phyloP scores from a whole-genome alignment of 2,888 invertebrate species.

The Ichneumoninae sp. region DNA sequence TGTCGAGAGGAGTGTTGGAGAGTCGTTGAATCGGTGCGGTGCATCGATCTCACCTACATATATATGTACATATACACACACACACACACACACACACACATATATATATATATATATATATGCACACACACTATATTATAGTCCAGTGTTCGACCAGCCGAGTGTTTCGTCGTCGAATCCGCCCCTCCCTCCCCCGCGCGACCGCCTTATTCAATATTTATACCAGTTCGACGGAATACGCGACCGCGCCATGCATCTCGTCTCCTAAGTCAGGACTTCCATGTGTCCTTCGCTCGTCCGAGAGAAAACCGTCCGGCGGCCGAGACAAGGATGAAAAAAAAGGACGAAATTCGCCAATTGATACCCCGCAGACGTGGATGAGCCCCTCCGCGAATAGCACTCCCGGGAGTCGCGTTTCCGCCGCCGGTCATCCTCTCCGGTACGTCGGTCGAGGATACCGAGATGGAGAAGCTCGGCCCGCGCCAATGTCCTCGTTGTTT shows the following conservation, averaged over 20 bases:
- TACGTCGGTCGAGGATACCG: conserved; percentile 22
- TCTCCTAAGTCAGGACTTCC: conserved; percentile 3
- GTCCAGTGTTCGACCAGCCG: conserved; percentile 1
- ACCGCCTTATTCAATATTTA: conserved; percentile 59
- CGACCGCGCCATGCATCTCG: conserved; percentile 41
- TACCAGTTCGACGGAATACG: conserved; percentile 39
- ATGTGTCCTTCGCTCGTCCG: conserved; percentile 31
- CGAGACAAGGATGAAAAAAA: conserved; percentile 24
- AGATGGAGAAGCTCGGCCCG: conserved; percentile 49
- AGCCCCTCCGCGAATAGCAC: conserved; percentile 75
- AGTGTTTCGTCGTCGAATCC: conserved; percentile 31
- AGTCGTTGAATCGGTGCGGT: conserved; percentile 32
- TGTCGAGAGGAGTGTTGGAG: conserved; percentile 27
- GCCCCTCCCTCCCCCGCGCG: conserved; percentile 1
- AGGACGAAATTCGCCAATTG: conserved; percentile 77
- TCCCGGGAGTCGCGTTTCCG: conserved; percentile 72
- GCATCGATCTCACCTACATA: conserved; percentile 37
- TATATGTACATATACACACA: background rate
- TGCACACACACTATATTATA: background rate
- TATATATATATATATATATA: background rate
- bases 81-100: too few species aligned
- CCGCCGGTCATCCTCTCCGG: conserved; percentile 57
- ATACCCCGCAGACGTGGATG: conserved; percentile 76
- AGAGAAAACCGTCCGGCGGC: conserved; percentile 15
- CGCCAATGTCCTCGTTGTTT: conserved; percentile 15